These are phyloP conservation scores for Piprites chloris DNA, from an alignment of 2,113 vertebrate genomes.

Conservation along the genomic window DNA sequence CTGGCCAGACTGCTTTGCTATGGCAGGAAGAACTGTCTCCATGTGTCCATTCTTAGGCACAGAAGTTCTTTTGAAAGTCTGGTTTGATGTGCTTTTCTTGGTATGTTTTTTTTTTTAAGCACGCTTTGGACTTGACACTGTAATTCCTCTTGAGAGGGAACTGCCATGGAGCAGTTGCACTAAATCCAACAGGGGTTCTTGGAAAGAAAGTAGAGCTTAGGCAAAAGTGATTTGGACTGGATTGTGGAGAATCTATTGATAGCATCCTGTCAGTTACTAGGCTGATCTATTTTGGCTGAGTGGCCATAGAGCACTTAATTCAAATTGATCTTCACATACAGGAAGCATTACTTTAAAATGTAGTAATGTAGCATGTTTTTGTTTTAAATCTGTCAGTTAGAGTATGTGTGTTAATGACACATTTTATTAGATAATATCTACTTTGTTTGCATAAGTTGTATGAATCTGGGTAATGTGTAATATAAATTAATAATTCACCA, in stretches of 20 bases:
- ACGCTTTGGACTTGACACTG: neutral
- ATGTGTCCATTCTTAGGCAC: neutral
- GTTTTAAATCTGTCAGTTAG: neutral
- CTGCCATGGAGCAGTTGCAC: neutral
- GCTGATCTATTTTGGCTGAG: conserved; percentile 28
- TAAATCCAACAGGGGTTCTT: neutral
- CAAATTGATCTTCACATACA: conserved; percentile 16
- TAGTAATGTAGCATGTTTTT: neutral
- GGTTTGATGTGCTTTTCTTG: neutral
- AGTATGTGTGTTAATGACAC: neutral
- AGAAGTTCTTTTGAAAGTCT: neutral
- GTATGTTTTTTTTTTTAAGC: neutral
- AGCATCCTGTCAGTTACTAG: neutral
- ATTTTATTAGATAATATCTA: neutral
- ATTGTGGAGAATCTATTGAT: neutral
- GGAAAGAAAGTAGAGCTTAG: neutral
- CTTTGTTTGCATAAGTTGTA: neutral
- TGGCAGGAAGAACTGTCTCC: neutral
- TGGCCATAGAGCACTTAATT: neutral
- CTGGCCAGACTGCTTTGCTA: conserved; percentile 8
- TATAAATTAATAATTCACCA: neutral
- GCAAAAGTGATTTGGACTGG: neutral
- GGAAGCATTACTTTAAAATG: conserved; percentile 5
- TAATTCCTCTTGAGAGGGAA: neutral
- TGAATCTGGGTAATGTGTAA: neutral